A percentile compares a stretch with the other conserved stretches of the same genome.
phyloP scores from a whole-genome alignment of 1,140 invertebrate genomes.

The Cydia amplana region DNA sequence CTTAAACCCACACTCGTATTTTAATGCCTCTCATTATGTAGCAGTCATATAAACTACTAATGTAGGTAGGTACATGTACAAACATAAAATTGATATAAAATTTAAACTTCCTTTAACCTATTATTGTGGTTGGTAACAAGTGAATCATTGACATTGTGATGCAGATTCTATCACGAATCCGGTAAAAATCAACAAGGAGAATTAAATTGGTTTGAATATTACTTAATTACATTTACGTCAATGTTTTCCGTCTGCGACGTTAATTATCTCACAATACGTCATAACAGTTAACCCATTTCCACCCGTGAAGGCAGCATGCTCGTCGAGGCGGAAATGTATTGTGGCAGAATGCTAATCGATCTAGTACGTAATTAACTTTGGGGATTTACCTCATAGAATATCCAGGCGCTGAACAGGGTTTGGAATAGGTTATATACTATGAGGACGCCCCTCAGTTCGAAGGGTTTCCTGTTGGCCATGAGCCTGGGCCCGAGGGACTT shows the following conservation, averaged over 20 bases:
- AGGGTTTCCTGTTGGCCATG: conserved; percentile 95
- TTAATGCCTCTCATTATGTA: too few species aligned
- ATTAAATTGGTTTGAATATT: conserved; percentile 23
- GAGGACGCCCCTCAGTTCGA: conserved; percentile 89
- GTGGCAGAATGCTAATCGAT: neutral
- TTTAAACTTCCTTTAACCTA: too few species aligned
- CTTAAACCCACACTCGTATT: too few species aligned
- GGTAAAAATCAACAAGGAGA: conserved; percentile 17
- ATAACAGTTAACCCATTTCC: conserved; percentile 24
- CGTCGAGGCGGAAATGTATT: conserved; percentile 5
- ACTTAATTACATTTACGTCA: conserved; percentile 32
- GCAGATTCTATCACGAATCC: neutral
- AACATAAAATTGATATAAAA: too few species aligned
- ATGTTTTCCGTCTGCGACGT: conserved; percentile 20
- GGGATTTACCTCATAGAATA: conserved; percentile 92
- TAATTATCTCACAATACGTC: conserved; percentile 25
- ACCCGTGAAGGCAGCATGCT: conserved; percentile 8
- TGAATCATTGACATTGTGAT: neutral
- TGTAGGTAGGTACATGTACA: too few species aligned
- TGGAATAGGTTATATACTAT: conserved; percentile 94
- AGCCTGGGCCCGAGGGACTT: conserved; percentile 90
- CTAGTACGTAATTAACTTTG: conserved; percentile 21
- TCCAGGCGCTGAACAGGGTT: conserved; percentile 93
- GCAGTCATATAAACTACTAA: too few species aligned
- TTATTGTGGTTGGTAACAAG: too few species aligned